A percentile compares a stretch with the other conserved stretches of the same genome.
phyloP scores from a whole-genome alignment of 2,888 invertebrate genomes.

The Hydraecia micacea region DNA sequence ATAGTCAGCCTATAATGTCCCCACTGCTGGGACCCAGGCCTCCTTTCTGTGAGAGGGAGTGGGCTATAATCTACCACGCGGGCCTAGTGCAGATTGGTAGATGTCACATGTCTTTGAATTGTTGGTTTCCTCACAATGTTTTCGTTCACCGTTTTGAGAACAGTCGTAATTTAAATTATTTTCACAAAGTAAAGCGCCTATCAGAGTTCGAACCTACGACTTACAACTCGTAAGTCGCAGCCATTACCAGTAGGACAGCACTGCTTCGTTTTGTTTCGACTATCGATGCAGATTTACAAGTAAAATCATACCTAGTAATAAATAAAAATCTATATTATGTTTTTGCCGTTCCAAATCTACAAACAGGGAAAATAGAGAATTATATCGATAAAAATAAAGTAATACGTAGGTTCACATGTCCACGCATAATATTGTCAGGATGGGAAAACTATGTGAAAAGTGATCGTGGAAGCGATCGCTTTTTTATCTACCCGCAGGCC shows the following conservation, averaged over 20 bases:
- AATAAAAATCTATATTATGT: background rate
- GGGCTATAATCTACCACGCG: background rate
- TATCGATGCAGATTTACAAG: background rate
- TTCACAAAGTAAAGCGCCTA: too few relatives aligned
- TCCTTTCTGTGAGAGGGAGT: background rate
- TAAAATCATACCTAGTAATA: background rate
- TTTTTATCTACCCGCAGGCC: constrained; percentile 15
- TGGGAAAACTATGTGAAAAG: constrained; percentile 21
- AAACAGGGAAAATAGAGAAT: background rate
- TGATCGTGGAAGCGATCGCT: constrained; percentile 2
- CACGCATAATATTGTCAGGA: background rate
- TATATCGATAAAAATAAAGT: background rate
- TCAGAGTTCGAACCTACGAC: too few relatives aligned
- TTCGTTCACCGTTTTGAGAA: too few relatives aligned
- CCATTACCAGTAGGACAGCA: background rate
- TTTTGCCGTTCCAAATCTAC: background rate
- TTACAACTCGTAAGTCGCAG: too few relatives aligned
- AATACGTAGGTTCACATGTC: background rate
- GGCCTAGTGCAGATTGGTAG: too few relatives aligned
- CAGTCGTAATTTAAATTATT: too few relatives aligned
- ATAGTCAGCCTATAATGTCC: background rate
- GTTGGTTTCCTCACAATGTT: too few relatives aligned
- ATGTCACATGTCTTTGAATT: too few relatives aligned
- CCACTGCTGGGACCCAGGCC: background rate
- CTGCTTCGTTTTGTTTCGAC: background rate